Base-by-base conservation (phyloP, 1,140 invertebrate species). In the Hirudo medicinalis region DNA sequence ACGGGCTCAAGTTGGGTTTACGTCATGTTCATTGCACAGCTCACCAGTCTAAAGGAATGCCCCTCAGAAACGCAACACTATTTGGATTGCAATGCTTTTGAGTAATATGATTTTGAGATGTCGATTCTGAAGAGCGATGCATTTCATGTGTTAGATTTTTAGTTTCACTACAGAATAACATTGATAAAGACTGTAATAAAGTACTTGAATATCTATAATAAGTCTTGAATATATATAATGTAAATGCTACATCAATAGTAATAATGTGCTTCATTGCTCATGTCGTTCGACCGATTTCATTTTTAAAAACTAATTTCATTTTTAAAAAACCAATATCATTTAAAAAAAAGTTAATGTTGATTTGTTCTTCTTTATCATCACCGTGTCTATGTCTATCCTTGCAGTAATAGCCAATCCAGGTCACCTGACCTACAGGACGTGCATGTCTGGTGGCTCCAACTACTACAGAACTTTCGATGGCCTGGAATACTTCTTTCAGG, bases 401-500 rank as follows among this genome's bases (percentile, higher is more conserved):
- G 29, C 49, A 72, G 73, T 76, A 9, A 73, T 76, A 53, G 71
- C 70, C 9, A 71, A 76, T 54, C 67, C 57, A 4, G 71, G 57
- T 13, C 54, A 75, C 19, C 63, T 75, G 43, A 69, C 72, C 13
- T 78, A 77, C 57, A 55, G 73, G 0, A 77, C 84, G 11, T 92
- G 90, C 76, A 85, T 88, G 54, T 87, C 86, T 9, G 91, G 90
- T 89, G 86, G 86, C 29, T 87, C 86, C 22, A 81, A 84, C 11
- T 90, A 91, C 81, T 90, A 87, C 75, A 90, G 90, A 77, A 91
- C 89, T 0, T 91, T 92, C 75, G 90, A 92, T 81, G 89, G 89
- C 2, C 75, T 77, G 27, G 72, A 84, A 63, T 83, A 79, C 72
- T 79, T 79, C 77, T 84, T 79, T 72, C 73, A 75, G 54, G 78